Conservation (phyloP, 2,888 invertebrate genomes). For the Spodoptera exigua region DNA sequence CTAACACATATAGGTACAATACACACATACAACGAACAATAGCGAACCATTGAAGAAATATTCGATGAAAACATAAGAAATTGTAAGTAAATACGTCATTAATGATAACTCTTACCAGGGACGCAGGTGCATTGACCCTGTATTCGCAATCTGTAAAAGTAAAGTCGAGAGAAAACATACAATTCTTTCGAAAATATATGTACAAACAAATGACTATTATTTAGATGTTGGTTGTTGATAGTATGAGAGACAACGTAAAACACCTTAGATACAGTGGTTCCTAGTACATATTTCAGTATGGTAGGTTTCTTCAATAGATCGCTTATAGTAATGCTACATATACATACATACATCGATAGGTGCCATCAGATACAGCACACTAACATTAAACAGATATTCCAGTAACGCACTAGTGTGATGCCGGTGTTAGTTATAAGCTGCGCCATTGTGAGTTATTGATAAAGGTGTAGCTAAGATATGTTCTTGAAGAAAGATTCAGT, state of each 20-base stretch:
- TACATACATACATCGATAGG: slow-evolving; percentile 56
- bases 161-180: too few species aligned
- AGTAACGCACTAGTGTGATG: slow-evolving; percentile 49
- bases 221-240: too few species aligned
- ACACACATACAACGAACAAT: slow-evolving; percentile 68
- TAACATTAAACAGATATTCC: slow-evolving; percentile 54
- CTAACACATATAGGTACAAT: slow-evolving; percentile 66
- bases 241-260: too few species aligned
- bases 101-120: too few species aligned
- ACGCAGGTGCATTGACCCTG: too few species aligned
- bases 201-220: too few species aligned
- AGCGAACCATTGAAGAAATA: slow-evolving; percentile 60
- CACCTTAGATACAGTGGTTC: background rate
- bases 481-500: slow-evolving; percentile 31
- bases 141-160: too few species aligned
- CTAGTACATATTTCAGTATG: background rate
- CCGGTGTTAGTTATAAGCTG: slow-evolving; percentile 60
- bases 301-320: slow-evolving; percentile 54
- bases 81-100: background rate
- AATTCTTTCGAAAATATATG: too few species aligned
- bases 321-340: slow-evolving; percentile 40
- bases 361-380: slow-evolving; percentile 56
- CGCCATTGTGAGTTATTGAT: slow-evolving; percentile 53
- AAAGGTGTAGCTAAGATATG: slow-evolving; percentile 58
- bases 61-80: background rate